Percentiles rank a stretch among this genome's conserved stretches.
Evolutionary conservation across 2,888 invertebrate species (phyloP).

Genomic region (Pteria penguin): DNA sequence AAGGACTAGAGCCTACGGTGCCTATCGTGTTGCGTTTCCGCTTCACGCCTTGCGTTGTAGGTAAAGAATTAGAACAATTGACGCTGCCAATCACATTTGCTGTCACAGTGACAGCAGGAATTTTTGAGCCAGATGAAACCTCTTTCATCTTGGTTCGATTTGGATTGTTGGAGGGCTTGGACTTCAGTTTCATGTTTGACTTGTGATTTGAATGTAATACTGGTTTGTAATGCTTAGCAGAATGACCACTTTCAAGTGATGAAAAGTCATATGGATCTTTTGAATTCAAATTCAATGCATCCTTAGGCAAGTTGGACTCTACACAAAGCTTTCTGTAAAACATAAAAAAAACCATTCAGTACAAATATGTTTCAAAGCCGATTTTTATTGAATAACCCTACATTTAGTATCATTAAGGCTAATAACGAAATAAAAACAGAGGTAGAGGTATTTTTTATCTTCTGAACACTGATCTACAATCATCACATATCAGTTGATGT

Average conservation of each 20-base stretch:
- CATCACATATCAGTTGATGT: too few relatives aligned
- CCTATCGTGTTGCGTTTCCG: constrained; percentile 65
- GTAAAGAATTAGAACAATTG: constrained; percentile 20
- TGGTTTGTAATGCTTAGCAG: constrained; percentile 38
- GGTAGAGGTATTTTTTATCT: too few relatives aligned
- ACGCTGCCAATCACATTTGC: constrained; percentile 25
- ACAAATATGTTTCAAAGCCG: too few relatives aligned
- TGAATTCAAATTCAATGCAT: constrained; percentile 62
- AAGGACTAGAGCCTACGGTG: constrained; percentile 42
- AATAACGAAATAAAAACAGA: too few relatives aligned
- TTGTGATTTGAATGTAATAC: constrained; percentile 54
- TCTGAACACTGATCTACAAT: too few relatives aligned
- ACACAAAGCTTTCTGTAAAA: constrained; percentile 77
- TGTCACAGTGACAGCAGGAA: constrained; percentile 30
- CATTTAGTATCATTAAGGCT: too few relatives aligned
- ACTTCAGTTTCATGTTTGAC: constrained; percentile 61
- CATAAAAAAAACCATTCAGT: too few relatives aligned
- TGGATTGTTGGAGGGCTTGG: constrained; percentile 32
- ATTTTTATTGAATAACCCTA: too few relatives aligned
- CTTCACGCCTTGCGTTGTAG: constrained; percentile 55
- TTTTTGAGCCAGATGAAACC: constrained; percentile 43
- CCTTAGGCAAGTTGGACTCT: constrained; percentile 75
- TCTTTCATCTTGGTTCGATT: constrained; percentile 61
- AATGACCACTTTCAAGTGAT: constrained; percentile 53
- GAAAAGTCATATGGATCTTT: constrained; percentile 78